Conservation (phyloP, 2,888 invertebrate genomes). For the Xiphydria camelus region DNA sequence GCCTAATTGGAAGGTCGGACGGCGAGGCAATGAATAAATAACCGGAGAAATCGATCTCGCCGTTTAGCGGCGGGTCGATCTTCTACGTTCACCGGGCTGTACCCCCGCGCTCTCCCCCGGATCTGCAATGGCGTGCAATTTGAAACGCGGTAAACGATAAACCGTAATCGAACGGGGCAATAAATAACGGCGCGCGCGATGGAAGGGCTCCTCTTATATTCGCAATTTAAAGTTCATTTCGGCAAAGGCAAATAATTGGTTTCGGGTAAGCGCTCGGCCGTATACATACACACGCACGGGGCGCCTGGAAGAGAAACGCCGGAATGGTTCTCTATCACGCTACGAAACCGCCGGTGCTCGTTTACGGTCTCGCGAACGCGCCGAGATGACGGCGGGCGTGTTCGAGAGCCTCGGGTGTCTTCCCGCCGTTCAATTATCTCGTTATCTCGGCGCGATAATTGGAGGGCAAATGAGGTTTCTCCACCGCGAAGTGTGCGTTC, state of each 20-base stretch:
- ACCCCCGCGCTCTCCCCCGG: too few species aligned
- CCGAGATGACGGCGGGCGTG: too few species aligned
- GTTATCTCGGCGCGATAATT: slow-evolving; percentile 25
- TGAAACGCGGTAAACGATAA: slow-evolving; percentile 22
- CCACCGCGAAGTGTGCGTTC: slow-evolving; percentile 18
- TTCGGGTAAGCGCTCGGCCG: slow-evolving; percentile 28
- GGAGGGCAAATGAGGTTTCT: slow-evolving; percentile 22
- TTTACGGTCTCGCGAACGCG: too few species aligned
- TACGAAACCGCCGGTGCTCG: slow-evolving; percentile 23
- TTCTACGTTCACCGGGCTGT: too few species aligned
- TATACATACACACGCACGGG: too few species aligned
- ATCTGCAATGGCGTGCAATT: slow-evolving; percentile 8
- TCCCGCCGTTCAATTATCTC: slow-evolving; percentile 29
- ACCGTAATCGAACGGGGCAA: slow-evolving; percentile 26
- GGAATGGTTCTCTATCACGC: slow-evolving; percentile 49
- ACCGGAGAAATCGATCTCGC: background rate
- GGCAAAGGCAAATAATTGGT: slow-evolving; percentile 51
- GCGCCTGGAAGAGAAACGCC: too few species aligned
- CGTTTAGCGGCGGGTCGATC: background rate
- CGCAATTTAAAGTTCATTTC: slow-evolving; percentile 51
- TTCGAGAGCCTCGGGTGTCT: too few species aligned
- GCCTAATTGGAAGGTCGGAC: too few species aligned
- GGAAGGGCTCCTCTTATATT: background rate
- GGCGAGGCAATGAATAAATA: background rate
- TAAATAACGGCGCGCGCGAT: slow-evolving; percentile 18